Base-by-base conservation (phyloP, 2,113 vertebrate genomes). In the Amphiprion ocellaris region DNA sequence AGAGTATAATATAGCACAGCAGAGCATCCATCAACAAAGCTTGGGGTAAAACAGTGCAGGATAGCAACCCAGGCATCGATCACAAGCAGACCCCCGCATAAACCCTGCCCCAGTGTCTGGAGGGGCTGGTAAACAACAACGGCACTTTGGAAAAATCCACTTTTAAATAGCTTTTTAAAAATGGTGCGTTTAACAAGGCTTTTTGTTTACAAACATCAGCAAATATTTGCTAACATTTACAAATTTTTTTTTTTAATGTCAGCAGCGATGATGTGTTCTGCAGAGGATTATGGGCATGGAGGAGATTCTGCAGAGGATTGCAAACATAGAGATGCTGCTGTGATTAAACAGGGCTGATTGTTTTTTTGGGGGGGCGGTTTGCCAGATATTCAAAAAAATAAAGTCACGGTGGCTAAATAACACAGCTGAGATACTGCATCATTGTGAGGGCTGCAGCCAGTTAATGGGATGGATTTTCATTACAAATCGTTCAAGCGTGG, bases 21-120 rank as follows among this genome's bases (percentile, higher is more conserved):
- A 12, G 64, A 66, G 74, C 86, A 89, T 90, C 86, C 83, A 89
- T 92, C 90, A 90, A 79, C 81, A 81, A 79, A 83, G 63, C 81
- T 73, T 24, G 26, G 64, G 81, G 68, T 86, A 84, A 83, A 86
- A 75, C 83, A 77, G 86, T 10, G 10, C 50, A 76, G 74, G 68
- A 83, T 53, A 68, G 78, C 79, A 83, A 59, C 74, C 28, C 2
- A 61, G 62, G 77, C 78, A 87, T 90, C 85, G 84, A 84, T 91
- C 85, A 87, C 50, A 30, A 8, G 59, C 76, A 49, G 68, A 81
- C 39, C 72, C 46, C 41, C 4, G 5, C 10, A 5, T 66, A 75
- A 79, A 58, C 46, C 59, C 24, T 52, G 33, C 37, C 24, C 37
- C 0, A 10, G 37, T 71, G 55, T 82, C 84, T 56, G 47, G 21